Evolutionary conservation across 1,140 invertebrate species (phyloP), one percentile per base, ranked within the genome.

Genomic region (Leptoteleia sp.): DNA sequence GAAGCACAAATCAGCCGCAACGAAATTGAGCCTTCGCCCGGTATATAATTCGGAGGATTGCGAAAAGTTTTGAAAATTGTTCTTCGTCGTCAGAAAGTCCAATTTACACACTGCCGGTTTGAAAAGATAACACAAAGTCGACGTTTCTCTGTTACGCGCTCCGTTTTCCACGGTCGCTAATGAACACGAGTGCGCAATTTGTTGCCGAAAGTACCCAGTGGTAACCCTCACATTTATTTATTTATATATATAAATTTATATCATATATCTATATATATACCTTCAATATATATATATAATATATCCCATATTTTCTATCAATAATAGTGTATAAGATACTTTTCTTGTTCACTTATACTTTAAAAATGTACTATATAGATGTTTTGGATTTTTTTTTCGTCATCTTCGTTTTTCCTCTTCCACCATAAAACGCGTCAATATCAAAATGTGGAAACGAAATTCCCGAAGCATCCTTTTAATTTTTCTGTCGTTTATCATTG

Each of bases 281-380:
- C 84, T 85, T 72, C 52, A 72, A 83, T 86, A 82, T 84, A 83
- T 83, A 84, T 85, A 85, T 84, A 83, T 87, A 85, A 81, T 84
- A 82, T 87, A 85, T 87, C 57, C 61, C 68, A 82, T 88, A 84
- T 86, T 86, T 85, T 89, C 86, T 89, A 87, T 88, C 85, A 88
- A 83, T 88, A 87, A 86, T 88, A 88, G 85, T 86, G 87, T 88
- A 88, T 85, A 85, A 87, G 84, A 89, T 88, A 87, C 84, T 88
- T 88, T 84, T 86, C 83, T 85, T 85, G 78, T 85, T 87, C 84
- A 87, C 86, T 89, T 89, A 88, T 76, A 83, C 78, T 79, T 87
- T 87, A 87, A 82, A 85, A 88, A 88, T 88, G 86, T 85, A 88
- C 85, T 88, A 88, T 89, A 89, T 88, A 88, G 82, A 81, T 86